A percentile compares a stretch with the other conserved stretches of the same genome.
phyloP scores from a whole-genome alignment of 2,888 invertebrate genomes.

The Scaptomyza caliginosa region DNA sequence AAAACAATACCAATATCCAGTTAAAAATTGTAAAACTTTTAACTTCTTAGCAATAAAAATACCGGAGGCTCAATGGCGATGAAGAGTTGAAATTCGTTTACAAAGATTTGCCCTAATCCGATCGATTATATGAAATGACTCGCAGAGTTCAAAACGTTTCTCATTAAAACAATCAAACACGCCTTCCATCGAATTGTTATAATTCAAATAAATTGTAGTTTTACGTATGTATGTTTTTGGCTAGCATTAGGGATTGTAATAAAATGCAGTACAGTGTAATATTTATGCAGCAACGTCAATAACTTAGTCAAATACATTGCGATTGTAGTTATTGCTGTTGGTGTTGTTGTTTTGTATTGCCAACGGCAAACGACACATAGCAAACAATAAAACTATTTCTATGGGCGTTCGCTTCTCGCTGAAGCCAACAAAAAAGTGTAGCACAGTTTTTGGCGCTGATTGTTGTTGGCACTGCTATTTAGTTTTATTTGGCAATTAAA shows the following conservation, averaged over 20 bases:
- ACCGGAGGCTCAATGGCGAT: neutral
- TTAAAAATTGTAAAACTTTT: neutral
- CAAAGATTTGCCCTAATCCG: no score
- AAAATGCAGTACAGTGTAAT: slow-evolving; percentile 57
- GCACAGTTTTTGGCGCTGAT: slow-evolving; percentile 58
- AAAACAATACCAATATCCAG: neutral
- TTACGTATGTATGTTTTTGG: slow-evolving; percentile 5
- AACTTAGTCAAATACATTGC: slow-evolving; percentile 30
- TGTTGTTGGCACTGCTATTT: slow-evolving; percentile 59
- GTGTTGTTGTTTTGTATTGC: slow-evolving; percentile 7
- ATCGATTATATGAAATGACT: no score
- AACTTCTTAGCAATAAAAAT: neutral
- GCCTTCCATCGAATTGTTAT: neutral
- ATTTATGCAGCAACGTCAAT: slow-evolving; percentile 59
- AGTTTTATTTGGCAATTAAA: slow-evolving; percentile 77
- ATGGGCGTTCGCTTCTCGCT: slow-evolving; percentile 10
- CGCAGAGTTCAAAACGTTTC: no score
- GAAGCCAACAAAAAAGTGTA: slow-evolving; percentile 47
- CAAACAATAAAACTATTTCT: slow-evolving; percentile 65
- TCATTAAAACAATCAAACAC: slow-evolving; percentile 4
- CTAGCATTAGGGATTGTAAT: slow-evolving; percentile 47
- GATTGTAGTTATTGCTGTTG: slow-evolving; percentile 28
- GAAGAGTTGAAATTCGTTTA: no score
- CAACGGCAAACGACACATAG: slow-evolving; percentile 23
- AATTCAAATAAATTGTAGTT: slow-evolving; percentile 17